These are phyloP conservation scores for Microctonus brassicae DNA, from an alignment of 2,888 invertebrate genomes.

Conservation along the genomic window DNA sequence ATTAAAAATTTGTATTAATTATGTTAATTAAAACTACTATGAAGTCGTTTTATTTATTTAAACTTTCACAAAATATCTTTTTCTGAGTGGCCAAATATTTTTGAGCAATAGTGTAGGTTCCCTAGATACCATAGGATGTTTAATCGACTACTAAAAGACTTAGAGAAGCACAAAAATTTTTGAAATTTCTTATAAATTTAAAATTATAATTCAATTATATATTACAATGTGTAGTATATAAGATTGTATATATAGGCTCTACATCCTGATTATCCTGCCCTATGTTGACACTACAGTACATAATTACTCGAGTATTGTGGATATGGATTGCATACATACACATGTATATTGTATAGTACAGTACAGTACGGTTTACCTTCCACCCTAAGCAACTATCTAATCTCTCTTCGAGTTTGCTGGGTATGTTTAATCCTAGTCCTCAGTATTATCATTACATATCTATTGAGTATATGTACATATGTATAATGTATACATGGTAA, in stretches of 20 bases:
- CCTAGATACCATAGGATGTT: too few relatives aligned
- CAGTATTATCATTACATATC: slow-evolving; percentile 17
- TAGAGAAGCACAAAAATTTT: too few relatives aligned
- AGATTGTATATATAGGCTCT: slow-evolving; percentile 32
- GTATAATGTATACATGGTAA: background rate
- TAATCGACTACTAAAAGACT: too few relatives aligned
- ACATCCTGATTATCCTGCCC: slow-evolving; percentile 43
- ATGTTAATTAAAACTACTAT: too few relatives aligned
- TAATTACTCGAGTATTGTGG: slow-evolving; percentile 42
- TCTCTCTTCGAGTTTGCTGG: slow-evolving; percentile 32
- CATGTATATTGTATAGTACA: slow-evolving; percentile 17
- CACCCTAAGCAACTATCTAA: slow-evolving; percentile 36
- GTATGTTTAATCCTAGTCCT: slow-evolving; percentile 22
- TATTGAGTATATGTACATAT: slow-evolving; percentile 6
- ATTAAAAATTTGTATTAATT: too few relatives aligned
- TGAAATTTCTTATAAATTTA: too few relatives aligned
- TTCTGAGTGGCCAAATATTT: too few relatives aligned
- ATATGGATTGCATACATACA: slow-evolving; percentile 31
- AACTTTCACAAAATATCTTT: too few relatives aligned
- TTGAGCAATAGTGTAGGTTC: too few relatives aligned
- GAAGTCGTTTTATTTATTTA: too few relatives aligned
- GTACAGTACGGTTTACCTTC: slow-evolving; percentile 33
- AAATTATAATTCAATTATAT: background rate
- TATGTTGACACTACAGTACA: slow-evolving; percentile 45
- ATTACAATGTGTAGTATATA: too few relatives aligned